Evolutionary conservation across 2,113 vertebrate genomes (phyloP).

Genomic region (Mustelus asterias): DNA sequence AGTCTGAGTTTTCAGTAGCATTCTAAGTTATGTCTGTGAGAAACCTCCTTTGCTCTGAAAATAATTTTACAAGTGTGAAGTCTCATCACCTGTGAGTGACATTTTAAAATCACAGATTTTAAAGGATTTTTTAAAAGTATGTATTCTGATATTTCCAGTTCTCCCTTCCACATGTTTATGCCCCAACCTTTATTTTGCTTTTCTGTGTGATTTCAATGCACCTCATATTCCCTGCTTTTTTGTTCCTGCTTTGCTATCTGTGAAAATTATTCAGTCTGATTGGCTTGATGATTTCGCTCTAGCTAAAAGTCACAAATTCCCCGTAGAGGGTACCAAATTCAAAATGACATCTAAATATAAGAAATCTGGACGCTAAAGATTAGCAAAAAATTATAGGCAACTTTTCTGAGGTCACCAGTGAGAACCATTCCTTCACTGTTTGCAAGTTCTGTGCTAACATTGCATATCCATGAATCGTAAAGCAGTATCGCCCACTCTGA

Average conservation of each 20-base stretch:
- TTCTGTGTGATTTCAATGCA: too few species aligned
- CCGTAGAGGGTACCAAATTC: too few species aligned
- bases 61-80: neutral
- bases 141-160: neutral
- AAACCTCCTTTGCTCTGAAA: neutral
- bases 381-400: too few species aligned
- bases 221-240: too few species aligned
- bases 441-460: neutral
- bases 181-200: neutral
- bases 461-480: neutral
- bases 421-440: neutral
- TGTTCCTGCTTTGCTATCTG: too few species aligned
- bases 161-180: neutral
- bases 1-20: neutral
- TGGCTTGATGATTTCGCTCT: too few species aligned
- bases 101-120: neutral
- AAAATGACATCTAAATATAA: too few species aligned
- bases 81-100: neutral
- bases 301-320: too few species aligned
- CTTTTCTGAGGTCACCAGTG: too few species aligned
- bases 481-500: neutral
- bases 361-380: too few species aligned
- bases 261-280: too few species aligned
- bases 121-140: neutral
- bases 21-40: neutral